These are phyloP conservation scores for Hippocampus mohnikei DNA, from an alignment of 2,113 vertebrate genomes.

Conservation along the genomic window DNA sequence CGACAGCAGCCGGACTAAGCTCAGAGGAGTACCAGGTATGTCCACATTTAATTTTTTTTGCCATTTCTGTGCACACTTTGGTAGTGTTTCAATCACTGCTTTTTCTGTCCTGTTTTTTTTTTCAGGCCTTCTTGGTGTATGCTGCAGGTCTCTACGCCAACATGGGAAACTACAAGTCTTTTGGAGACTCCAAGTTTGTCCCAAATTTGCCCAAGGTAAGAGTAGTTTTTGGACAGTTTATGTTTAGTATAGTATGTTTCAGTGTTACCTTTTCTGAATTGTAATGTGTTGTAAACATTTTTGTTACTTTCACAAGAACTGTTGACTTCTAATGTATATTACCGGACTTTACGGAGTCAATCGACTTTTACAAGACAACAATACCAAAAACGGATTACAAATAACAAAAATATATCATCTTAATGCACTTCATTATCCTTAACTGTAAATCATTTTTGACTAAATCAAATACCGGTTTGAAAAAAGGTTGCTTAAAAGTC, in stretches of 20 bases:
- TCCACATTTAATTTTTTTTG: neutral
- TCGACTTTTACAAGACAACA: neutral
- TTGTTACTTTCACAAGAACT: neutral
- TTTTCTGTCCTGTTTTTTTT: conserved; percentile 8
- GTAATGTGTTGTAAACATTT: neutral
- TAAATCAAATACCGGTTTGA: no score
- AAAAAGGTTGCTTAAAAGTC: neutral
- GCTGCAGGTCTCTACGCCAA: conserved; percentile 87
- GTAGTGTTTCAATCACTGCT: neutral
- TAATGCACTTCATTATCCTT: no score
- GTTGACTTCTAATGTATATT: no score
- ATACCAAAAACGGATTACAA: neutral
- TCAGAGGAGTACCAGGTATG: conserved; percentile 84
- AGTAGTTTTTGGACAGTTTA: neutral
- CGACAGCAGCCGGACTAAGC: conserved; percentile 73
- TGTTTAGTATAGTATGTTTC: neutral
- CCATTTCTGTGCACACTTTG: neutral
- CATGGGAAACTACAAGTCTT: conserved; percentile 96
- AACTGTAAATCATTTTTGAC: no score
- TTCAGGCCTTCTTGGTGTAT: conserved; percentile 86
- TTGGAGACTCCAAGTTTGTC: conserved; percentile 90
- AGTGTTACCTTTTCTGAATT: neutral
- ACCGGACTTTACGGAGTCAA: no score
- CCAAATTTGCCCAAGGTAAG: conserved; percentile 86
- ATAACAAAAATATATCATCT: no score